Base-by-base conservation (phyloP, 2,113 vertebrate species). In the Phrynosoma platyrhinos region DNA sequence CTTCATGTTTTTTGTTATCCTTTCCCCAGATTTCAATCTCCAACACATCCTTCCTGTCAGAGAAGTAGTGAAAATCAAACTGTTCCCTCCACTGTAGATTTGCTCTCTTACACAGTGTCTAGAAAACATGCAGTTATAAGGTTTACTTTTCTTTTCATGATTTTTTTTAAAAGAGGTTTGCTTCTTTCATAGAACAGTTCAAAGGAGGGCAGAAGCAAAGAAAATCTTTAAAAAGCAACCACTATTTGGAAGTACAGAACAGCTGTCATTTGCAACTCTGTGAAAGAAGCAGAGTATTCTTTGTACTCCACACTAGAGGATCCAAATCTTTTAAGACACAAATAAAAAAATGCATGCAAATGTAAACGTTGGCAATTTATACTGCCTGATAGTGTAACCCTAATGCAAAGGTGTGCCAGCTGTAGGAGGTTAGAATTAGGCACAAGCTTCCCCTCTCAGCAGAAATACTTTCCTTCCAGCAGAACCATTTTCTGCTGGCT, bases 51-150 rank as follows among this genome's bases (percentile, higher is more conserved):
- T 98, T 98, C 95, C 97, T 98, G 96, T 99, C 98, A 95, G 97
- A 98, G 96, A 98, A 99, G 95, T 98, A 98, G 97, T 98, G 98
- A 97, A 99, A 99, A 96, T 99, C 98, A 97, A 99, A 99, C 96
- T 96, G 97, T 96, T 99, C 98, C 96, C 97, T 98, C 99, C 99
- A 99, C 95, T 99, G 98, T 91, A 98, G 99, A 95, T 98, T 99
- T 97, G 97, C 95, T 96, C 98, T 98, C 96, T 98, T 98, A 97
- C 98, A 98, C 92, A 98, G 97, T 96, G 97, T 99, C 99, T 99
- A 96, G 93, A 97, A 96, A 96, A 96, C 96, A 97, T 95, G 96
- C 95, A 94, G 95, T 97, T 95, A 97, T 88, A 95, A 76, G 76
- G 93, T 97, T 97, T 97, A 97, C 84, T 95, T 97, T 4, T 93